A percentile compares a stretch with the other conserved stretches of the same genome.
These are phyloP conservation scores for Morpho helenor DNA, from an alignment of 2,888 invertebrate genomes.

Conservation along the genomic window DNA sequence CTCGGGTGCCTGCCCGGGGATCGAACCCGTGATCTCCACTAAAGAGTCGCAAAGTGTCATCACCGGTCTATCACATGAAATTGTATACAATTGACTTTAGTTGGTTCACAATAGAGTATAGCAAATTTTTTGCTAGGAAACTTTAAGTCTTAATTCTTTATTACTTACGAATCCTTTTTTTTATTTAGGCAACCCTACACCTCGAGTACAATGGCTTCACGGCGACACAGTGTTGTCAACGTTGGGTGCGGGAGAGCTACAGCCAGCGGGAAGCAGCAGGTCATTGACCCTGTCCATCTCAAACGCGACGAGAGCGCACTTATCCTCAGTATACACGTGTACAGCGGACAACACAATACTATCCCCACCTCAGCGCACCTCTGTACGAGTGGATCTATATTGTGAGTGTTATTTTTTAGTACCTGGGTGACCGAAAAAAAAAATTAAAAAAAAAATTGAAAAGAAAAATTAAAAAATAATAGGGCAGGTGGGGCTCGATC, in stretches of 20 bases:
- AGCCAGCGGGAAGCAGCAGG: constrained; percentile 44
- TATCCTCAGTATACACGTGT: constrained; percentile 83
- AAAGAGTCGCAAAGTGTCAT: too few relatives aligned
- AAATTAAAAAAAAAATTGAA: too few relatives aligned
- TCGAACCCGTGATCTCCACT: too few relatives aligned
- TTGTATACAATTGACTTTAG: too few relatives aligned
- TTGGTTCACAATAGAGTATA: too few relatives aligned
- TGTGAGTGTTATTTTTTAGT: constrained; percentile 56
- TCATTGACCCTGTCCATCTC: constrained; percentile 50
- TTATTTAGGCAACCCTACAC: constrained; percentile 60
- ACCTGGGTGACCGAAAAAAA: too few relatives aligned
- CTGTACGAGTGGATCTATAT: constrained; percentile 84
- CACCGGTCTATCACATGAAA: too few relatives aligned
- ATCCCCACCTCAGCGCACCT: constrained; percentile 81
- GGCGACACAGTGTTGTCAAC: constrained; percentile 56
- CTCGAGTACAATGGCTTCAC: constrained; percentile 67
- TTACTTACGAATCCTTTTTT: not conserved
- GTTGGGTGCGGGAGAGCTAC: constrained; percentile 48
- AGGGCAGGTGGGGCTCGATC: too few relatives aligned
- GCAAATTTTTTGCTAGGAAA: too few relatives aligned
- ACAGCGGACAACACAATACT: constrained; percentile 85
- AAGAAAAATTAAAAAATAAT: too few relatives aligned
- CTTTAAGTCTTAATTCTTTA: too few relatives aligned
- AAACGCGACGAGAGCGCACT: constrained; percentile 78
- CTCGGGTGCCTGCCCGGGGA: too few relatives aligned